Percentiles rank a stretch among this genome's conserved stretches.
phyloP scores from a whole-genome alignment of 2,888 invertebrate genomes.

The Hirtodrosophila duncani region DNA sequence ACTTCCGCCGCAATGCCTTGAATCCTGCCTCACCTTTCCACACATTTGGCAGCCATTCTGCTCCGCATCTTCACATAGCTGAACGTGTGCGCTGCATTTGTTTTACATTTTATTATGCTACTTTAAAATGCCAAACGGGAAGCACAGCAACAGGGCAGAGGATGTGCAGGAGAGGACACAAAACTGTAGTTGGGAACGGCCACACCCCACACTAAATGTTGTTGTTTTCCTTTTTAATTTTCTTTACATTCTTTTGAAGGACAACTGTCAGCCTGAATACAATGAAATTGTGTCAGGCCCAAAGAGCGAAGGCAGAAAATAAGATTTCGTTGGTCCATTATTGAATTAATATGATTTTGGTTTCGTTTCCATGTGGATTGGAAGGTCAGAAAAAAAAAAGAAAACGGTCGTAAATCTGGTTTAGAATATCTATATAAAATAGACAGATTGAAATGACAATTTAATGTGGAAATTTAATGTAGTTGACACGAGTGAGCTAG shows the following conservation, averaged over 20 bases:
- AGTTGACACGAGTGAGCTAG: no score
- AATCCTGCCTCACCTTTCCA: not conserved
- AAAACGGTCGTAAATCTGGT: not conserved
- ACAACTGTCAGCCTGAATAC: conserved; percentile 30
- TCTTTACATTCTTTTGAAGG: conserved; percentile 38
- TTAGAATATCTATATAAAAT: conserved; percentile 3
- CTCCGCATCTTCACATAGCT: conserved; percentile 54
- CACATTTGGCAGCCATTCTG: conserved; percentile 26
- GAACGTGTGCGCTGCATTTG: conserved; percentile 62
- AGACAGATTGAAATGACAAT: no score
- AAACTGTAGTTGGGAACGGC: no score
- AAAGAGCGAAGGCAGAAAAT: not conserved
- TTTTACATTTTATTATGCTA: conserved; percentile 64
- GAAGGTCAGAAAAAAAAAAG: conserved; percentile 8
- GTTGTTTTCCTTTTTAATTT: conserved; percentile 26
- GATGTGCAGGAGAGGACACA: not conserved
- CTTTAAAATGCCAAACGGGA: conserved; percentile 46
- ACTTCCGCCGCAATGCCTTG: not conserved
- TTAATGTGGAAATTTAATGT: no score
- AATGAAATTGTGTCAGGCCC: conserved; percentile 24
- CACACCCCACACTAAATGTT: conserved; percentile 20
- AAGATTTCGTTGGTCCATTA: conserved; percentile 10
- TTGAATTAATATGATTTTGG: conserved; percentile 41
- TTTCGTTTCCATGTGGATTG: conserved; percentile 15
- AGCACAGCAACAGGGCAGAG: conserved; percentile 9